Evolutionary conservation across 2,888 invertebrate species (phyloP).

Genomic region (Thysanoteuthis rhombus): DNA sequence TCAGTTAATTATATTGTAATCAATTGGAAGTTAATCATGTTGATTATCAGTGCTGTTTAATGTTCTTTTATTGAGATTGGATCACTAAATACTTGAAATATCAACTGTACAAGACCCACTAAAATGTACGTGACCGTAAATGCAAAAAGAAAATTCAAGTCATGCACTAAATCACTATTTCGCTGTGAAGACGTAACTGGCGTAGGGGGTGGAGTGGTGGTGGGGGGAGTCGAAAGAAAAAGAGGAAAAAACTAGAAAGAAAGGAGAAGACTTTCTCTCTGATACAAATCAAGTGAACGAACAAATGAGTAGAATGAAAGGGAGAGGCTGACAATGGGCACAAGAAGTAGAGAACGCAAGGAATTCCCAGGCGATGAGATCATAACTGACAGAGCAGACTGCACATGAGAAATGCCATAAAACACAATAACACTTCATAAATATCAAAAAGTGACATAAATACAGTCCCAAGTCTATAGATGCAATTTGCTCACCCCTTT

Average conservation of each 20-base stretch:
- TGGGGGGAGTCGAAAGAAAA: not conserved
- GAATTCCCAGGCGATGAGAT: conserved; percentile 12
- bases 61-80: not conserved
- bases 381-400: not conserved
- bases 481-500: not conserved
- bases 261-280: not conserved
- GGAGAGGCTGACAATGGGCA: conserved; percentile 12
- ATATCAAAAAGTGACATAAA: not conserved
- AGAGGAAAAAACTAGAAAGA: not conserved
- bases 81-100: not conserved
- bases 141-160: not conserved
- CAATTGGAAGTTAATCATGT: not conserved
- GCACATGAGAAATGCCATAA: not conserved
- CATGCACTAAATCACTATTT: not conserved
- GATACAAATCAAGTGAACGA: not conserved
- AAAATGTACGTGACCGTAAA: not conserved
- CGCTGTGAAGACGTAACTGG: not conserved
- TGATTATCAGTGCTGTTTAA: not conserved
- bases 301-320: not conserved
- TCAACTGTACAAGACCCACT: not conserved
- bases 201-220: not conserved
- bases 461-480: not conserved
- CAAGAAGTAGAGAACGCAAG: not conserved
- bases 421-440: not conserved
- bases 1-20: not conserved